phyloP scores from a whole-genome alignment of 2,113 vertebrate genomes.

The cat (Felis catus) region F.catus_Fca126_mat1.0 CM031429.1:28669501-28670000 shows the following conservation, averaged over 20 bases:
- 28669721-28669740: neutral
- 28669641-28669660: neutral
- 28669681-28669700: neutral
- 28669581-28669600: too few relatives aligned
- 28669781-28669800: neutral
- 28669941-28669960: neutral
- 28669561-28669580: neutral
- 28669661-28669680: neutral
- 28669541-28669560: neutral
- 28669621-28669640: neutral
- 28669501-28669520: neutral
- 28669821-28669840: neutral
- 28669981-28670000: neutral
- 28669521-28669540: neutral
- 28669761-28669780: neutral
- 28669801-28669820: neutral
- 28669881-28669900: neutral
- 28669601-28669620: neutral
- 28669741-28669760: neutral
- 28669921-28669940: neutral
- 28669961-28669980: neutral
- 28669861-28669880: neutral
- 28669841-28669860: neutral
- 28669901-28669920: neutral
- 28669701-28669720: neutral